These are phyloP conservation scores for Lagenorhynchus albirostris DNA, from an alignment of 2,113 vertebrate species.

Conservation along the genomic window DNA sequence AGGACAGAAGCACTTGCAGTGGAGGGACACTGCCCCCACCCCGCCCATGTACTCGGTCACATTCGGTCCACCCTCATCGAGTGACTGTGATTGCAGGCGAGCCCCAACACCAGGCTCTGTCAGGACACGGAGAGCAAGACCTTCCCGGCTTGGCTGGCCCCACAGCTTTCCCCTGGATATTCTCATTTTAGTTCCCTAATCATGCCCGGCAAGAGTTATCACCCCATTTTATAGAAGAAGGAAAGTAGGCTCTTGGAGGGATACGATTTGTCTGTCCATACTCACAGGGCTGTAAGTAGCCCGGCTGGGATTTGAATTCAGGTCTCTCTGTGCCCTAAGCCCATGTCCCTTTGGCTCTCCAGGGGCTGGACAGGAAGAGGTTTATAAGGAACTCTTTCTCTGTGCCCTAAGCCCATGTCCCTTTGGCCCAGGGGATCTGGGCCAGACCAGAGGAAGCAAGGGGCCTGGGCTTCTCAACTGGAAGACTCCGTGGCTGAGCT, in stretches of 20 bases:
- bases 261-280: neutral
- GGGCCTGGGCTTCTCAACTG: neutral
- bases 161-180: neutral
- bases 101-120: neutral
- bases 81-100: neutral
- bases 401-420: too few relatives aligned
- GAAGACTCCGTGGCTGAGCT: neutral
- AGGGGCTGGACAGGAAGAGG: neutral
- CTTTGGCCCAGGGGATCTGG: too few relatives aligned
- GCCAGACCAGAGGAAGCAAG: neutral
- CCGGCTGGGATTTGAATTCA: neutral
- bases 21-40: neutral
- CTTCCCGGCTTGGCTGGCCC: neutral
- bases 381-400: neutral
- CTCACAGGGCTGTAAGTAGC: neutral
- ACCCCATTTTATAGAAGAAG: neutral
- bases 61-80: neutral
- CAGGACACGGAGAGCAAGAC: neutral
- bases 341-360: neutral
- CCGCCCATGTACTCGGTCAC: neutral
- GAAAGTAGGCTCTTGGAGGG: neutral
- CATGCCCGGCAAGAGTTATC: neutral
- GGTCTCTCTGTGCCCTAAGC: neutral
- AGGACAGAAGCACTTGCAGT: neutral
- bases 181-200: slow-evolving; percentile 6